These are phyloP conservation scores for Solenopsis invicta DNA, from an alignment of 1,140 invertebrate species.

Conservation along the genomic window DNA sequence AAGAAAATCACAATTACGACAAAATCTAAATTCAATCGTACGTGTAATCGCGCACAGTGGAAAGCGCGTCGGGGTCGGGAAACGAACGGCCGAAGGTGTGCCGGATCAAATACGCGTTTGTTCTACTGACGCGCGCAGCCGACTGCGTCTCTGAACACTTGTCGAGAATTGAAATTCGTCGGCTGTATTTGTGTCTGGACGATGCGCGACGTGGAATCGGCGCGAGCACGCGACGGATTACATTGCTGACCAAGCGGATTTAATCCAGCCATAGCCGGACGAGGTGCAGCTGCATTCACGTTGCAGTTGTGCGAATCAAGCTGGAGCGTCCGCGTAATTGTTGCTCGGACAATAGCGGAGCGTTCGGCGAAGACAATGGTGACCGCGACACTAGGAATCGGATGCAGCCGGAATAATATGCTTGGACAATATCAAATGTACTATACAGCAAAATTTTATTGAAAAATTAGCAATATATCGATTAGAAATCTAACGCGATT, in stretches of 20 bases:
- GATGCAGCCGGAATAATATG: background rate
- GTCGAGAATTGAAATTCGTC: constrained; percentile 15
- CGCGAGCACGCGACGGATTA: constrained; percentile 8
- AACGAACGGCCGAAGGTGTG: background rate
- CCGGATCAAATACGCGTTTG: background rate
- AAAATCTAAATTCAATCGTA: background rate
- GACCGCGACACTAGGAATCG: background rate
- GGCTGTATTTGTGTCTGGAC: background rate
- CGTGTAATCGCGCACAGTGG: background rate
- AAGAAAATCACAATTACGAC: background rate
- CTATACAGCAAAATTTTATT: background rate
- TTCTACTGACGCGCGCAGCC: background rate
- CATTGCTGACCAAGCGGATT: constrained; percentile 46
- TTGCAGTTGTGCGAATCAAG: constrained; percentile 19
- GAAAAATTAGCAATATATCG: background rate
- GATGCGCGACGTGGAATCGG: background rate
- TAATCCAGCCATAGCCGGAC: constrained; percentile 32
- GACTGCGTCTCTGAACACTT: background rate
- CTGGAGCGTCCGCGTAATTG: constrained; percentile 34
- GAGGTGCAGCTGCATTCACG: constrained; percentile 5
- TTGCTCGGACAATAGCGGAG: constrained; percentile 22
- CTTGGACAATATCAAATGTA: background rate
- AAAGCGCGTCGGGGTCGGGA: background rate
- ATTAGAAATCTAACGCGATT: background rate
- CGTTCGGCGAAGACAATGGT: background rate